Evolutionary conservation across 2,113 vertebrate genomes (phyloP).

Genomic region (Hippolais icterina): DNA sequence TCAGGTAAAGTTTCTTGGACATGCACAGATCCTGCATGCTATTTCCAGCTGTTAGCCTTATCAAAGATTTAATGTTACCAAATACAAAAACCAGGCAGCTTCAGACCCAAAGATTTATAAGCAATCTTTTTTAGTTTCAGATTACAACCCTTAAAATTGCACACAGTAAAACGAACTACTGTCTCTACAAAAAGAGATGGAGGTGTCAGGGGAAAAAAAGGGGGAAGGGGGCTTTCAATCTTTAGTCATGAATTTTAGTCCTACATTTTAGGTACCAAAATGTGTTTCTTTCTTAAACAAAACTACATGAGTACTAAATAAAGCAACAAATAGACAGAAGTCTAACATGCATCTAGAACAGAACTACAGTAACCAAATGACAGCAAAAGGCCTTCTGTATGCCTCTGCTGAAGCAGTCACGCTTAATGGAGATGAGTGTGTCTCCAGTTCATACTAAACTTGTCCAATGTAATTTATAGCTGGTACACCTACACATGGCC

Average conservation of each 20-base stretch:
- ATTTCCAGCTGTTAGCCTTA: background rate
- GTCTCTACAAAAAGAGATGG: background rate
- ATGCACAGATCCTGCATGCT: background rate
- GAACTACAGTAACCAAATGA: background rate
- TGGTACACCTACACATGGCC: background rate
- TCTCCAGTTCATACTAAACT: background rate
- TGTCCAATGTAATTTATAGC: background rate
- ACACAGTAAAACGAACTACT: background rate
- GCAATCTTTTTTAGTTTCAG: background rate
- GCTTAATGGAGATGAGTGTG: background rate
- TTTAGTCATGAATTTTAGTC: background rate
- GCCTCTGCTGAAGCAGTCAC: background rate
- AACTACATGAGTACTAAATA: background rate
- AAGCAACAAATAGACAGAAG: background rate
- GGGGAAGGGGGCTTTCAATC: rapidly evolving
- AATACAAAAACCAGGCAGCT: background rate
- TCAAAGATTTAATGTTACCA: background rate
- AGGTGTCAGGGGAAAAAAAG: rapidly evolving
- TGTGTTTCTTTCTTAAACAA: background rate
- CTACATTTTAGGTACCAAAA: background rate
- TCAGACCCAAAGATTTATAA: background rate
- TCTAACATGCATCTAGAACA: background rate
- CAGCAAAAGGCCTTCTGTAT: background rate
- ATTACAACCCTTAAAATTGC: background rate
- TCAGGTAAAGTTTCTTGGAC: background rate